A percentile compares a stretch with the other conserved stretches of the same genome.
phyloP scores from a whole-genome alignment of 1,140 invertebrate species.

The Leptonema lineaticorne region DNA sequence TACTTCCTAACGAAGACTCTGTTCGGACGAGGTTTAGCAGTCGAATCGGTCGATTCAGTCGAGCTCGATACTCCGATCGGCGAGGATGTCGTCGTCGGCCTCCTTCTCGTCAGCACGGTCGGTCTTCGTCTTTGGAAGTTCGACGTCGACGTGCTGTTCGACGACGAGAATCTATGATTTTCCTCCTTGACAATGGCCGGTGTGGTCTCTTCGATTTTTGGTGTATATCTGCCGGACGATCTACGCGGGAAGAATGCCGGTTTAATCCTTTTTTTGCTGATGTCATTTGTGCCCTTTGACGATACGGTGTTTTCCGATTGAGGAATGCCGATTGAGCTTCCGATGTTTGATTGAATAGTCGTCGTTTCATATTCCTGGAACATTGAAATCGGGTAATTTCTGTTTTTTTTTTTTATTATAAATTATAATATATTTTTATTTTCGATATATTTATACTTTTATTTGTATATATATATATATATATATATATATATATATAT shows the following conservation, averaged over 20 bases:
- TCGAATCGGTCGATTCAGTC: constrained; percentile 24
- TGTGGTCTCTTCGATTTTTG: constrained; percentile 10
- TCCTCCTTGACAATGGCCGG: constrained; percentile 9
- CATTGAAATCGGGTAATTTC: neutral
- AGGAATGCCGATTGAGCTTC: constrained; percentile 8
- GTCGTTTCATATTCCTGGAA: neutral
- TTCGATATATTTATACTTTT: too few species aligned
- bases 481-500: too few species aligned
- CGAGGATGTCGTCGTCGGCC: constrained; percentile 18
- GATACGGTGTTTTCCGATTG: constrained; percentile 27
- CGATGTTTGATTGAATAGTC: neutral
- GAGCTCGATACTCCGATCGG: neutral
- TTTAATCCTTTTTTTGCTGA: neutral
- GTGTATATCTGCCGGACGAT: constrained; percentile 18
- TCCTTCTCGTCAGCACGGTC: constrained; percentile 24
- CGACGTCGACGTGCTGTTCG: neutral
- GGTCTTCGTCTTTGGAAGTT: constrained; percentile 12
- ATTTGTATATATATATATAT: too few species aligned
- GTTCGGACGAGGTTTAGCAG: constrained; percentile 12
- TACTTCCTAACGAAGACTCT: constrained; percentile 40
- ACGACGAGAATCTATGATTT: constrained; percentile 25
- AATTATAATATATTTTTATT: too few species aligned
- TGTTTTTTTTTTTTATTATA: too few species aligned
- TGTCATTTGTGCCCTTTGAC: neutral
- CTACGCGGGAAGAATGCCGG: constrained; percentile 35